Percentiles rank a stretch among this genome's conserved stretches.
phyloP scores from a whole-genome alignment of 2,113 vertebrate species.

The Sisor rabdophorus region DNA sequence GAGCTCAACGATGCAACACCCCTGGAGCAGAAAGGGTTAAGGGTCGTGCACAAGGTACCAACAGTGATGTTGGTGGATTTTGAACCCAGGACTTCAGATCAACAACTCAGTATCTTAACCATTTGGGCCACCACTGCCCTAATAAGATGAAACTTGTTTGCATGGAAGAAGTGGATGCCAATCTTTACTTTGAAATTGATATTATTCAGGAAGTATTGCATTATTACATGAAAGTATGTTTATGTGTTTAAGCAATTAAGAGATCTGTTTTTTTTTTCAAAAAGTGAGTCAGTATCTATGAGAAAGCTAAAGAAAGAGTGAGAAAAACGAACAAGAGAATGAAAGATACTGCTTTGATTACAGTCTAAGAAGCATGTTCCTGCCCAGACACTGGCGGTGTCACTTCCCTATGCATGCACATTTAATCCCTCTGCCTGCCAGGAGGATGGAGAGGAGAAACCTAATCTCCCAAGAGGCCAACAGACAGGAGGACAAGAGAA shows the following conservation, averaged over 20 bases:
- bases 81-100: no score
- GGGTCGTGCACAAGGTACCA: no score
- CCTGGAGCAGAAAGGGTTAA: no score
- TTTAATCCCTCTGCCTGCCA: constrained; percentile 54
- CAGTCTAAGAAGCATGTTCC: constrained; percentile 60
- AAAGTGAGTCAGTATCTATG: constrained; percentile 10
- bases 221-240: not conserved
- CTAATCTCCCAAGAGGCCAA: constrained; percentile 48
- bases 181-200: not conserved
- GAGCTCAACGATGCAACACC: no score
- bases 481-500: constrained; percentile 51
- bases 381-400: constrained; percentile 55
- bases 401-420: constrained; percentile 55
- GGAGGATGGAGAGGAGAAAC: constrained; percentile 49
- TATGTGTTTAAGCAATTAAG: constrained; percentile 32
- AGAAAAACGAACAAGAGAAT: constrained; percentile 55
- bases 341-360: constrained; percentile 60
- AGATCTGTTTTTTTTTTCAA: constrained; percentile 47
- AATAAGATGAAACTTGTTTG: not conserved
- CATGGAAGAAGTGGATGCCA: constrained; percentile 6
- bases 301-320: constrained; percentile 29
- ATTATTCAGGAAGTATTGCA: not conserved
- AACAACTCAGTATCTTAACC: no score
- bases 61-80: no score
- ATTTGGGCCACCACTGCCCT: no score